phyloP scores from a whole-genome alignment of 1,140 invertebrate species.

The Neodiprion fabricii region DNA sequence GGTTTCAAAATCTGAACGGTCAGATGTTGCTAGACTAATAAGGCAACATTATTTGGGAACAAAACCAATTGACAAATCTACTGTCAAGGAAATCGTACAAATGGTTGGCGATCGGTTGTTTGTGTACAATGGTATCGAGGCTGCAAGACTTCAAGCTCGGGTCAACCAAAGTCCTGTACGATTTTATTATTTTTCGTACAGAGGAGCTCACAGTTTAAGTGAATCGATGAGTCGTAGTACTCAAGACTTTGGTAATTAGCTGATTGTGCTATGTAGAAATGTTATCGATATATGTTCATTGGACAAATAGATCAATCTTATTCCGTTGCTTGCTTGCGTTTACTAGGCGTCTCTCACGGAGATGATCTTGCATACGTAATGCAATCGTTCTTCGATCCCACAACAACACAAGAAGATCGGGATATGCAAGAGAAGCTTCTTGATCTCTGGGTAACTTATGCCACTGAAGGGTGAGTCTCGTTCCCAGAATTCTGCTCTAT shows the following conservation, averaged over 20 bases:
- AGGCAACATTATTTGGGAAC: slow-evolving; percentile 16
- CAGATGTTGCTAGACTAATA: not conserved
- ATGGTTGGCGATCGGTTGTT: slow-evolving; percentile 68
- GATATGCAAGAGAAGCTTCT: slow-evolving; percentile 63
- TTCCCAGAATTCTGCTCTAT: not conserved
- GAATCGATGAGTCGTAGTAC: slow-evolving; percentile 46
- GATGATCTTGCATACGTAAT: slow-evolving; percentile 64
- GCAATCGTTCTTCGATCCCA: slow-evolving; percentile 43
- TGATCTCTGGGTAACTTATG: slow-evolving; percentile 64
- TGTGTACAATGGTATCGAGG: slow-evolving; percentile 62
- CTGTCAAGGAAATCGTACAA: slow-evolving; percentile 43
- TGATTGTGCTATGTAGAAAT: slow-evolving; percentile 41
- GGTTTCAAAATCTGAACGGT: slow-evolving; percentile 17
- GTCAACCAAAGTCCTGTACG: slow-evolving; percentile 65
- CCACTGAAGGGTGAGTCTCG: slow-evolving; percentile 61
- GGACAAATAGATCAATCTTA: slow-evolving; percentile 2
- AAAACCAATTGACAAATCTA: slow-evolving; percentile 47
- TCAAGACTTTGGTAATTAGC: slow-evolving; percentile 59
- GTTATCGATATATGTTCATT: not conserved
- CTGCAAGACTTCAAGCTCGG: slow-evolving; percentile 63
- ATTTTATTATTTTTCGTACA: slow-evolving; percentile 61
- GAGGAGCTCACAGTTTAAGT: slow-evolving; percentile 54
- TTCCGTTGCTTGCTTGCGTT: not conserved
- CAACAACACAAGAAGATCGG: slow-evolving; percentile 52
- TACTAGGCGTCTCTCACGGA: slow-evolving; percentile 66